Conservation (phyloP, 2,113 vertebrate species). For the Mastomys coucha region DNA sequence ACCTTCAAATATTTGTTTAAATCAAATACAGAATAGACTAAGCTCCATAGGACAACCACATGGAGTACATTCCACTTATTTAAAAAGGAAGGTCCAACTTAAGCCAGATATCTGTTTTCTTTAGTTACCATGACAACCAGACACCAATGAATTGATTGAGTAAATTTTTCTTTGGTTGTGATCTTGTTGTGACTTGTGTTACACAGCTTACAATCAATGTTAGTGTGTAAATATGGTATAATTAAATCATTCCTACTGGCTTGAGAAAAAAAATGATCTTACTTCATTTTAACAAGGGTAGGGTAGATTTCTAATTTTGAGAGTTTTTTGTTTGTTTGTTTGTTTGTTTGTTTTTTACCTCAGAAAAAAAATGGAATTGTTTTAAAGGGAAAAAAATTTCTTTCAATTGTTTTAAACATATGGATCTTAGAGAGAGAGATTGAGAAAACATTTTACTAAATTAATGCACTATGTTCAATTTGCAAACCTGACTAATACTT, state of each 20-base stretch:
- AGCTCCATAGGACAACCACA: background rate
- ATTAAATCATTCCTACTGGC: slow-evolving; percentile 17
- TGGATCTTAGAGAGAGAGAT: slow-evolving; percentile 3
- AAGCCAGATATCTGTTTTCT: slow-evolving; percentile 11
- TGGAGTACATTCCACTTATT: background rate
- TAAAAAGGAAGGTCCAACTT: background rate
- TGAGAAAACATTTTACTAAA: slow-evolving; percentile 54
- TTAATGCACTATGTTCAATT: background rate
- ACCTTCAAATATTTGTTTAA: slow-evolving; percentile 51
- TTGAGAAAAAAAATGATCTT: too few relatives aligned
- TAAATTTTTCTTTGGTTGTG: slow-evolving; percentile 14
- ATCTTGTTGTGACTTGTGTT: background rate
- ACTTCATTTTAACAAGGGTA: too few relatives aligned
- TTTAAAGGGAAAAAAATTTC: too few relatives aligned
- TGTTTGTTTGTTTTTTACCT: too few relatives aligned
- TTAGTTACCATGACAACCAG: slow-evolving; percentile 15
- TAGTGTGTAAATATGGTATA: background rate
- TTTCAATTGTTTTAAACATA: slow-evolving; percentile 47
- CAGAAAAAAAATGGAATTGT: too few relatives aligned
- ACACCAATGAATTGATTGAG: background rate
- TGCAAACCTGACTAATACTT: background rate
- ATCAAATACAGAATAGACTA: slow-evolving; percentile 36
- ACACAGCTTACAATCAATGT: background rate
- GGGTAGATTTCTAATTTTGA: too few relatives aligned
- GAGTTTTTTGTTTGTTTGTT: too few relatives aligned